Conservation (phyloP, 2,888 invertebrate species). For the Protodeltote pygarga region DNA sequence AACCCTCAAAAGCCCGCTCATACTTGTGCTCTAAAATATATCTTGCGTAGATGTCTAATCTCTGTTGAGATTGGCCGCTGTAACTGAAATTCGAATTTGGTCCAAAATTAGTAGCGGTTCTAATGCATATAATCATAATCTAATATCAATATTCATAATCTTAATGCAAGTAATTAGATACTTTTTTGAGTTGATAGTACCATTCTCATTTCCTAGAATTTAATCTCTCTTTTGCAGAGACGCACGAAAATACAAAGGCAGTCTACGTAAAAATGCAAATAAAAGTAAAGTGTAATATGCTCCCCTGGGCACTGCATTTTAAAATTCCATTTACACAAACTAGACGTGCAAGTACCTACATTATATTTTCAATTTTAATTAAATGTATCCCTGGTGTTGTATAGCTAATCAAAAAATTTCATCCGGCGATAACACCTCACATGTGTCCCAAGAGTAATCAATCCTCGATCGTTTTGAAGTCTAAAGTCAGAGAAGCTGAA, state of each 20-base stretch:
- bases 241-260: background rate
- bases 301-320: constrained; percentile 2
- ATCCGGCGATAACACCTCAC: constrained; percentile 34
- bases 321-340: constrained; percentile 28
- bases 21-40: too few relatives aligned
- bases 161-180: too few relatives aligned
- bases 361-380: constrained; percentile 35
- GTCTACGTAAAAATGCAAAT: background rate
- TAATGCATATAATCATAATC: too few relatives aligned
- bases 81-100: too few relatives aligned
- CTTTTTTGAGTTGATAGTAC: too few relatives aligned
- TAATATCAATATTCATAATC: too few relatives aligned
- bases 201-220: too few relatives aligned
- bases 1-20: too few relatives aligned
- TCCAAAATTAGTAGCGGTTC: too few relatives aligned
- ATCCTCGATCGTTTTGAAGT: constrained; percentile 25
- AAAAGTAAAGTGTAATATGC: background rate
- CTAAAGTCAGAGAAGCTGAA: constrained; percentile 38
- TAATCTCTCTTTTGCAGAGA: too few relatives aligned
- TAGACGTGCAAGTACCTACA: constrained; percentile 11
- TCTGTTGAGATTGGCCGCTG: too few relatives aligned
- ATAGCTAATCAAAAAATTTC: constrained; percentile 52
- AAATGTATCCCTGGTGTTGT: constrained; percentile 28
- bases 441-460: constrained; percentile 51
- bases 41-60: too few relatives aligned